These are phyloP conservation scores for Micropoecilia bifurca DNA, from an alignment of 2,797 vertebrate genomes.

Conservation along the genomic window DNA sequence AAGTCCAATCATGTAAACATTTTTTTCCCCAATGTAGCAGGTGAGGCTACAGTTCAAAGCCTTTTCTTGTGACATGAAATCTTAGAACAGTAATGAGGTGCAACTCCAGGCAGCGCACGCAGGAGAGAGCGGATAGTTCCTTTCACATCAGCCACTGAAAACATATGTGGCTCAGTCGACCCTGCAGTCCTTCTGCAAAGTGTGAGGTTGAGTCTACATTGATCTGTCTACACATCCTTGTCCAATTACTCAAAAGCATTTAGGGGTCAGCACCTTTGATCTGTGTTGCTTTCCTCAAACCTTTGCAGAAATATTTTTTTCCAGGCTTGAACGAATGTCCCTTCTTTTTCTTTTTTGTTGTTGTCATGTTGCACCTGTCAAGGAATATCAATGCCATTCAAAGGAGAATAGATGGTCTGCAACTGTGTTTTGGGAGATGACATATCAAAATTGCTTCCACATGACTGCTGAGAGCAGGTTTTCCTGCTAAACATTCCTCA, in stretches of 20 bases:
- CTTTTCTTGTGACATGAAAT: conserved; percentile 12
- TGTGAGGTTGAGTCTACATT: not conserved
- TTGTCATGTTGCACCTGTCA: not conserved
- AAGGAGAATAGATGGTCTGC: not conserved
- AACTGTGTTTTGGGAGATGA: conserved; percentile 3
- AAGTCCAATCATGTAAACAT: conserved; percentile 55
- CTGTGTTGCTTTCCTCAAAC: not conserved
- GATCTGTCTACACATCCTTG: conserved; percentile 11
- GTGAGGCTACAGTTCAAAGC: conserved; percentile 35
- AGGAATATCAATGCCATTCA: not conserved
- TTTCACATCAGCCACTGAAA: not conserved
- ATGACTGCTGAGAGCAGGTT: not conserved
- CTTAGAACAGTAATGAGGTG: conserved; percentile 15
- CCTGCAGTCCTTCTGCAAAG: conserved; percentile 4
- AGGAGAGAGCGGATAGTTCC: not conserved
- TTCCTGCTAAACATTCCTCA: conserved; percentile 1
- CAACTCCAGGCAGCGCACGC: not conserved
- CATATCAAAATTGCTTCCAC: not conserved
- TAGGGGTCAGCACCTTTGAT: not conserved
- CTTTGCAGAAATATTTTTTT: not conserved
- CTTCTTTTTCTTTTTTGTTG: not conserved
- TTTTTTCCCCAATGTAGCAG: conserved; percentile 31
- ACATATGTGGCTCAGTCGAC: conserved; percentile 1
- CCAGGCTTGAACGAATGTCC: not conserved
- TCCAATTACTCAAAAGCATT: not conserved